These are phyloP conservation scores for Oophaga sylvatica DNA, from an alignment of 2,797 vertebrate genomes.

Conservation along the genomic window DNA sequence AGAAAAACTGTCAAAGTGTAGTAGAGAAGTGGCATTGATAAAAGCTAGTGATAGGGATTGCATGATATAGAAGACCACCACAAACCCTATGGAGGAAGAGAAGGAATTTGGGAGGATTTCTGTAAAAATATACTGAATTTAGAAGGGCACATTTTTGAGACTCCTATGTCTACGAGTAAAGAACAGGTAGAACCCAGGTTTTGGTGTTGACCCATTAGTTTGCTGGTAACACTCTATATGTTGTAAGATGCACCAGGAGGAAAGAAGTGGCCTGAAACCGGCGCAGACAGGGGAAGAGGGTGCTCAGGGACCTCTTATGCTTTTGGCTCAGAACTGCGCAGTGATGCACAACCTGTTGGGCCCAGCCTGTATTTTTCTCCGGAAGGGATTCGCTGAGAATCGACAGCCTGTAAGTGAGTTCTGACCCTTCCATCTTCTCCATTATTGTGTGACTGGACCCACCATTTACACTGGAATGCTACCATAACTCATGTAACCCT, in stretches of 20 bases:
- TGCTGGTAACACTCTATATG: slow-evolving; percentile 76
- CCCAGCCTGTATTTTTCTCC: slow-evolving; percentile 98
- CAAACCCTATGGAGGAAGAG: not conserved
- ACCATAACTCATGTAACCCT: slow-evolving; percentile 7
- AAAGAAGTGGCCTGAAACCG: slow-evolving; percentile 90
- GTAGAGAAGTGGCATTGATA: not conserved
- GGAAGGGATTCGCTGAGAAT: slow-evolving; percentile 98
- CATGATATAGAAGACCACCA: not conserved
- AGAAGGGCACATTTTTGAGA: not conserved
- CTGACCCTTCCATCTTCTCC: slow-evolving; percentile 56
- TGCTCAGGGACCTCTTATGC: slow-evolving; percentile 87
- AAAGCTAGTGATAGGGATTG: not conserved
- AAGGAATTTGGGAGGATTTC: not conserved
- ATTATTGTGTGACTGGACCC: slow-evolving; percentile 26
- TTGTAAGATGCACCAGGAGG: slow-evolving; percentile 85
- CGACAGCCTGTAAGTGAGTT: slow-evolving; percentile 99
- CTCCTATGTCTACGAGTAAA: not conserved
- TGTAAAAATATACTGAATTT: not conserved
- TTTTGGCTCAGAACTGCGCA: slow-evolving; percentile 91
- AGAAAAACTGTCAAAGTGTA: slow-evolving; percentile 2
- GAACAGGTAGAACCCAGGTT: not conserved
- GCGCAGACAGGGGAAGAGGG: slow-evolving; percentile 89
- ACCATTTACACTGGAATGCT: slow-evolving; percentile 6
- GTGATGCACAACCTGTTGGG: slow-evolving; percentile 97
- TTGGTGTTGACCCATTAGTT: slow-evolving; percentile 15